Evolutionary conservation across 2,113 vertebrate species (phyloP), one percentile per base, ranked within the genome.

Genomic region (Gadus macrocephalus): DNA sequence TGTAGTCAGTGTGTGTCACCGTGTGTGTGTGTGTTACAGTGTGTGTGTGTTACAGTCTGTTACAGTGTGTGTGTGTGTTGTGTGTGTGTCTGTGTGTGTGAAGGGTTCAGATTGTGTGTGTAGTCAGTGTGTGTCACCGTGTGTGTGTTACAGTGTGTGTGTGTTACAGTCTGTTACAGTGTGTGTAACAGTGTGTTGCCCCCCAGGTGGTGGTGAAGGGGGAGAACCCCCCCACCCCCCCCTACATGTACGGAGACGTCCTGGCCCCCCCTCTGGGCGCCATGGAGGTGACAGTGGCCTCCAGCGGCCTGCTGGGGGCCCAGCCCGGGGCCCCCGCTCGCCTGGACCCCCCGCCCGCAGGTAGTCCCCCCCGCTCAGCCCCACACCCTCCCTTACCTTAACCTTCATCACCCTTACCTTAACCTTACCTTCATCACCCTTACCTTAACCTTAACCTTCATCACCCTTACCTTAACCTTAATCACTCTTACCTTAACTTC

Each of bases 161-260:
- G 31, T 31, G 31, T 31, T n/a, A n/a, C n/a, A n/a, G 3, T 31
- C 2, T 31, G 31, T 15, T 53, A 25, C 22, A 25, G 22, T 25
- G 22, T 25, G 31, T 31, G 31, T 31, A 31, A 31, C 31, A 31
- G 3, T 31, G 31, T 31, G 31, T 15, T 53, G 11, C 16, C 7
- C 3, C 35, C n/a, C 78, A 92, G 92, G 25, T 91, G 15, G 11
- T 69, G 0, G 81, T 95, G n/a, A 96, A 96, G 76, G 87, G 87
- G 0, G 95, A 96, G 74, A 92, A 93, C 77, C 93, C 94, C 0
- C 91, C 93, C 0, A 95, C 94, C 0, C 94, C 94, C 0, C 93
- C 94, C 0, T 94, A 94, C 85, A 91, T 93, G 89, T 92, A 92
- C 42, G 93, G 94, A 25, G 93, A 96, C 35, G 88, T 94, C 6